phyloP scores from a whole-genome alignment of 2,113 vertebrate species.

The Conger conger region DNA sequence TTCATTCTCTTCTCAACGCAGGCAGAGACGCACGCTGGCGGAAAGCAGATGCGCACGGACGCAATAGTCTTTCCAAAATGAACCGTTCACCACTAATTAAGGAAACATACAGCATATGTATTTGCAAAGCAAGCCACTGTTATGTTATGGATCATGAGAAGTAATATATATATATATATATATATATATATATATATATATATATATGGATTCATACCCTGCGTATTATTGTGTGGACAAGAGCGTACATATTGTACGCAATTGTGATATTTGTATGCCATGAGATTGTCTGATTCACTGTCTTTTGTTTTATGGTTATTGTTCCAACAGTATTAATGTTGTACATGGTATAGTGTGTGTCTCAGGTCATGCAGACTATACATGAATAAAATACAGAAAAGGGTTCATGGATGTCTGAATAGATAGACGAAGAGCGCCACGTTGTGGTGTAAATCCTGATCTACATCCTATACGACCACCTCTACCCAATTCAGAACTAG shows the following conservation, averaged over 20 bases:
- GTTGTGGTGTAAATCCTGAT: background rate
- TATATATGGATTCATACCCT: no score
- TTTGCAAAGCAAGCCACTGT: background rate
- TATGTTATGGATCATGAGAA: no score
- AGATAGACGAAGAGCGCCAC: constrained; percentile 1
- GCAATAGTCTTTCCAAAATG: background rate
- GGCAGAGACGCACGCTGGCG: constrained; percentile 22
- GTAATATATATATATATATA: no score
- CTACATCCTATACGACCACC: background rate
- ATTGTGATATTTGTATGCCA: no score
- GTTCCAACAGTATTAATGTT: no score
- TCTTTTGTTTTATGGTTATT: no score
- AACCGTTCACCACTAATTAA: background rate
- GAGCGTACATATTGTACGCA: no score
- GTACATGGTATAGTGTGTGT: background rate
- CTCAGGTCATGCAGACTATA: background rate
- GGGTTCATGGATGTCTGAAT: background rate
- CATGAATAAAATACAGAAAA: background rate
- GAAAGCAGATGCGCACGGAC: background rate
- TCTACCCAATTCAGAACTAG: background rate
- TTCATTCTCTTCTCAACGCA: constrained; percentile 23
- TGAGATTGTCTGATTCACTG: no score
- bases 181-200: no score
- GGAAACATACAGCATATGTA: background rate
- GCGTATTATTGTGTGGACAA: no score